Evolutionary conservation across 2,888 invertebrate genomes (phyloP), one percentile per base, ranked within the genome.

Genomic region (Ceriagrion tenellum): DNA sequence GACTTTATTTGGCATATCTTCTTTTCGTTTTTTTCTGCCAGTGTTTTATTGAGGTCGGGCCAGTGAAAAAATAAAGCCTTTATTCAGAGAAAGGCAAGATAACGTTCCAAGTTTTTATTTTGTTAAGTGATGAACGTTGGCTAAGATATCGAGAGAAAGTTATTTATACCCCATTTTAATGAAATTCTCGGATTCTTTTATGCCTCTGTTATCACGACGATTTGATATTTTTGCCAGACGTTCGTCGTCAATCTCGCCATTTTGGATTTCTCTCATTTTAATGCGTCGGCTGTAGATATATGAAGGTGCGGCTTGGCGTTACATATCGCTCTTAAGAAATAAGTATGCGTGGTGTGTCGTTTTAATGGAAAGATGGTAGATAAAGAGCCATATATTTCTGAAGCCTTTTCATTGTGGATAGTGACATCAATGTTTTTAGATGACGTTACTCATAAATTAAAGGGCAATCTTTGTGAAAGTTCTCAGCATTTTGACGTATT

Each of bases 21-120:
- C 30, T 74, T 93, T 93, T 47, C 3, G 10, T 81, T 16, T 81
- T 69, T 69, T 69, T 56, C n/a, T 16, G 47, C n/a, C 69, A 93
- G 69, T 93, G 69, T 35, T 93, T 93, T 93, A 93, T 93, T 93
- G 93, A 93, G 93, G 93, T 93, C 74, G 69, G 69, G 93, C 47
- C 93, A 81, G 16, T 18, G 59, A 63, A 91, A 63, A 93, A 93
- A 55, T 93, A 13, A 20, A 47, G 26, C 16, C 12, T 40, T 40
- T 93, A 47, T 93, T 16, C 55, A n/a, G 26, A 69, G 26, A 40
- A 93, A 63, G 47, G n/a, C 23, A 47, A 93, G 93, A 93, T 93
- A 93, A 93, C 47, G 23, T 74, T 74, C 13, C 35, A 16, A 63
- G 47, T 69, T 74, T n/a, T 69, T 69, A 63, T 69, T 30, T 93